Evolutionary conservation across 2,797 vertebrate genomes (phyloP), one percentile per base, ranked within the genome.

Genomic region (Macropodus opercularis): DNA sequence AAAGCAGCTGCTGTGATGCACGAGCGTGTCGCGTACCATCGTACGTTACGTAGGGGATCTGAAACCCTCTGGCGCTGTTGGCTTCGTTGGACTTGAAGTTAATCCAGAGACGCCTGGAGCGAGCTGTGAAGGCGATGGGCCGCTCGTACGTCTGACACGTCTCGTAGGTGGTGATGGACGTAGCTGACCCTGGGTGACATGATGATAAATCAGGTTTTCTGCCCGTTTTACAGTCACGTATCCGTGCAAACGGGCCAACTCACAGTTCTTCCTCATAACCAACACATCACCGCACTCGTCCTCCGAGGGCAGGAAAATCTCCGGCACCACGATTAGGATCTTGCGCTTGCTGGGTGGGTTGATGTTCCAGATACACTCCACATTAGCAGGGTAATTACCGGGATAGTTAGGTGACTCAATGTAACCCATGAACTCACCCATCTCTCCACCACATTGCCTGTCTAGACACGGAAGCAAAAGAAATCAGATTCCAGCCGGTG

Each of bases 261-360:
- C 91, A 99, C 97, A 96, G 93, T 98, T 99, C 94, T 99, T 99
- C 89, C 97, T 95, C 97, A 99, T 99, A 61, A 99, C 97, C 86
- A 99, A 87, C 77, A 98, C 95, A 24, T 99, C 97, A 48, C 97
- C 97, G 14, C 97, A 98, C 82, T 98, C 97, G 0, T 99, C 97
- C 90, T 99, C 97, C 0, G 96, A 97, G 0, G 97, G 97, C 77
- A 99, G 92, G 89, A 99, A 99, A 85, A 99, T 99, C 90, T 99
- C 97, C 0, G 97, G 97, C 62, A 99, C 97, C 71, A 99, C 97
- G 4, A 99, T 95, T 39, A 99, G 93, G 87, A 99, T 98, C 91
- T 98, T 98, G 88, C 97, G 95, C 84, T 98, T 98, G 84, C 94
- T 94, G 1, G 97, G 97, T 0, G 97, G 97, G 89, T 96, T 98